phyloP scores from a whole-genome alignment of 1,140 invertebrate genomes.

The Whitmania pigra region DNA sequence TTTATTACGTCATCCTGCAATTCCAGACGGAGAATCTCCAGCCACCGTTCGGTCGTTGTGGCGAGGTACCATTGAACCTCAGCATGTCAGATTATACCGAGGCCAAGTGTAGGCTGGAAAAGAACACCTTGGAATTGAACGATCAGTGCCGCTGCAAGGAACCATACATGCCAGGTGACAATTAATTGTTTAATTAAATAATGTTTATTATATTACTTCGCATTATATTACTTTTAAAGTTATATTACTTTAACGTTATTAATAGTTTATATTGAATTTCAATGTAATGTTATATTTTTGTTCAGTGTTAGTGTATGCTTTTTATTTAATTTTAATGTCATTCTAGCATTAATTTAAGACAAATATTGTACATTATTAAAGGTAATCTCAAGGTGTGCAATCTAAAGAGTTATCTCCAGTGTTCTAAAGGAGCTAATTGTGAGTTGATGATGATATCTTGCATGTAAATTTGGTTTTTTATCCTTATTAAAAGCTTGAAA shows the following conservation, averaged over 20 bases:
- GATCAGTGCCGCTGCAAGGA: constrained; percentile 10
- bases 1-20: no score
- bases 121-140: constrained; percentile 5
- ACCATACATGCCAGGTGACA: constrained; percentile 13
- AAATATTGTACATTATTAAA: not conserved
- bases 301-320: no score
- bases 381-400: not conserved
- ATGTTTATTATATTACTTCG: no score
- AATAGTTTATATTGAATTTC: no score
- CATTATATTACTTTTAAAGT: no score
- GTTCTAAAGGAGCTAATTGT: constrained; percentile 1
- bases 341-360: no score
- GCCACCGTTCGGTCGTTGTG: constrained; percentile 6
- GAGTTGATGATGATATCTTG: not conserved
- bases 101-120: constrained; percentile 12
- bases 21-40: constrained; percentile 6
- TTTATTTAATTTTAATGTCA: no score
- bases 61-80: not conserved
- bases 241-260: no score
- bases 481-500: not conserved
- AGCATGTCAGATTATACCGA: not conserved
- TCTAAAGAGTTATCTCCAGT: not conserved
- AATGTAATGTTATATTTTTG: no score
- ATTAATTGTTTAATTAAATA: not conserved
- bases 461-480: not conserved